These are phyloP conservation scores for Sturnus vulgaris DNA, from an alignment of 2,113 vertebrate genomes.

Conservation along the genomic window DNA sequence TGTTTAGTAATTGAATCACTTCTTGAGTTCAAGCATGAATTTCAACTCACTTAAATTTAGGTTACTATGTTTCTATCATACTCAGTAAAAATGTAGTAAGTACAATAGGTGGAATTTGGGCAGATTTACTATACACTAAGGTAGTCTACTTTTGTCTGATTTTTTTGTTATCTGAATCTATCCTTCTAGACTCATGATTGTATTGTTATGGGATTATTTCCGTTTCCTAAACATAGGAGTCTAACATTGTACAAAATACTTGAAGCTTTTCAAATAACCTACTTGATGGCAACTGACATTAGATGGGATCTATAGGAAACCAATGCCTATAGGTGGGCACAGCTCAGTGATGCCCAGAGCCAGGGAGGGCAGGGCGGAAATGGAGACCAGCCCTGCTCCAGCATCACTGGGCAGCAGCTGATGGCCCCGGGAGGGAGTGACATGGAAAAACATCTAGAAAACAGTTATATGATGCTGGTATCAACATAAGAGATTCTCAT, in stretches of 20 bases:
- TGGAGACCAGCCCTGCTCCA: background rate
- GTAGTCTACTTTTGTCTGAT: background rate
- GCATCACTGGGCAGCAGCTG: too few species aligned
- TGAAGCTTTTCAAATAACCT: background rate
- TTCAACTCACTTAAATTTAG: background rate
- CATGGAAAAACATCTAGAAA: background rate
- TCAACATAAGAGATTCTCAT: background rate
- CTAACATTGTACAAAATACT: background rate
- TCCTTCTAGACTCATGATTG: background rate
- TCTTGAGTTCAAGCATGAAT: background rate
- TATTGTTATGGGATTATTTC: background rate
- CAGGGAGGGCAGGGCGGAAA: accelerated
- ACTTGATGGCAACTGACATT: background rate
- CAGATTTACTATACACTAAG: background rate
- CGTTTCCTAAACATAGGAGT: background rate
- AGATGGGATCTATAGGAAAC: background rate
- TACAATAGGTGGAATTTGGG: background rate
- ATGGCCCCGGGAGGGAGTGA: accelerated
- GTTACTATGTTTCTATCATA: background rate
- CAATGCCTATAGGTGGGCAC: background rate
- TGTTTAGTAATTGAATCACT: background rate
- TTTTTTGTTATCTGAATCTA: background rate
- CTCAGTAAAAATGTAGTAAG: background rate
- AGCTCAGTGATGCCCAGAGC: background rate
- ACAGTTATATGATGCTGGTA: background rate